Evolutionary conservation across 1,140 invertebrate species (phyloP), one percentile per base, ranked within the genome.

Genomic region (Pygmarrhopalites habei): DNA sequence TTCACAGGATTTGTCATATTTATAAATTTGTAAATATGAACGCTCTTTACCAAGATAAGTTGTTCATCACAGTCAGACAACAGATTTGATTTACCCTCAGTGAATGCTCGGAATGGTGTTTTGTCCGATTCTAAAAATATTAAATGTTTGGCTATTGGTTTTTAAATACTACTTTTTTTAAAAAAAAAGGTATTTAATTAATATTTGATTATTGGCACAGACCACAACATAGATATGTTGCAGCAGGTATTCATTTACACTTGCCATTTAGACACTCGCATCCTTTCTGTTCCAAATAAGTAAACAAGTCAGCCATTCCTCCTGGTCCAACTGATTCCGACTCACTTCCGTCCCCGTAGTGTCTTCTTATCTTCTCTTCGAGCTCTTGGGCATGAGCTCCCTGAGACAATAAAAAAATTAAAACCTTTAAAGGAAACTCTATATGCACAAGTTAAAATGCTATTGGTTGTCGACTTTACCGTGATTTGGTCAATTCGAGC

Each of bases 181-280:
- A n/a, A n/a, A n/a, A n/a, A n/a, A n/a, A n/a, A n/a, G n/a, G n/a
- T n/a, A n/a, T n/a, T n/a, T n/a, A n/a, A n/a, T n/a, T n/a, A n/a
- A n/a, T n/a, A n/a, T n/a, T n/a, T n/a, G n/a, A n/a, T n/a, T n/a
- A n/a, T n/a, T n/a, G n/a, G n/a, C n/a, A n/a, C n/a, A n/a, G n/a
- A n/a, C n/a, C n/a, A n/a, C n/a, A n/a, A n/a, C n/a, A n/a, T n/a
- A n/a, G n/a, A n/a, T n/a, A n/a, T n/a, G n/a, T n/a, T n/a, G n/a
- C n/a, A n/a, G n/a, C n/a, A n/a, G n/a, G n/a, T n/a, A n/a, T n/a
- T n/a, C n/a, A n/a, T n/a, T n/a, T n/a, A n/a, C n/a, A n/a, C n/a
- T n/a, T n/a, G n/a, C n/a, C 95, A 79, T 99, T 99, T 41, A 99
- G 79, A 76, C 95, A 98, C 79, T 98, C 96, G 77, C 92, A 95